Evolutionary conservation across 1,140 invertebrate genomes (phyloP).

Genomic region (Olivierus martensii): DNA sequence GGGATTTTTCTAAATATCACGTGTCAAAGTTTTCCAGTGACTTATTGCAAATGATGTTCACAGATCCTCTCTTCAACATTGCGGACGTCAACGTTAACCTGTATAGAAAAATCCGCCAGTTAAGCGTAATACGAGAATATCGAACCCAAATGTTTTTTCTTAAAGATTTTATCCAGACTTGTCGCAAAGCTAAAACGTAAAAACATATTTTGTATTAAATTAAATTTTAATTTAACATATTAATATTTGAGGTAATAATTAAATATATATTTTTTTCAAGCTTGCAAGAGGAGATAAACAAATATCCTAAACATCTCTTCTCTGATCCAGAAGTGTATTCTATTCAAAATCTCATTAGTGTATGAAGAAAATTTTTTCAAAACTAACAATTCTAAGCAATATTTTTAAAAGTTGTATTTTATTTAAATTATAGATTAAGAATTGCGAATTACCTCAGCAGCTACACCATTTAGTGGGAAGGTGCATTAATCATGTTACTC

Average conservation of each 20-base stretch:
- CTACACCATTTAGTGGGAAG: conserved; percentile 44
- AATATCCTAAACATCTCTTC: conserved; percentile 43
- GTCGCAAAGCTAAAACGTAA: conserved; percentile 47
- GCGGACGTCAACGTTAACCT: conserved; percentile 51
- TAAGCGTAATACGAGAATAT: conserved; percentile 44
- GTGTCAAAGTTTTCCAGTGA: conserved; percentile 69
- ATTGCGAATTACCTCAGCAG: conserved; percentile 41
- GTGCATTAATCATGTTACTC: conserved; percentile 45
- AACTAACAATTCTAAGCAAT: background rate
- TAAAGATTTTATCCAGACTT: conserved; percentile 46
- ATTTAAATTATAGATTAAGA: conserved; percentile 48
- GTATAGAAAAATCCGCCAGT: conserved; percentile 43
- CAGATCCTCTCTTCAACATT: conserved; percentile 64
- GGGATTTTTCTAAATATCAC: conserved; percentile 46
- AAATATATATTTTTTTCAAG: conserved; percentile 30
- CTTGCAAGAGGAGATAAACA: conserved; percentile 41
- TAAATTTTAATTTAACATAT: too few species aligned
- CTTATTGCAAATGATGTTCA: conserved; percentile 57
- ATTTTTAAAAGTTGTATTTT: background rate
- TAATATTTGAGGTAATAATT: too few species aligned
- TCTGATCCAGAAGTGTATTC: conserved; percentile 58
- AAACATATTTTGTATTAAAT: too few species aligned
- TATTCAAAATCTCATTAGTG: conserved; percentile 51
- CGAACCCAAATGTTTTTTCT: conserved; percentile 50
- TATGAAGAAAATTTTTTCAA: conserved; percentile 26